Conservation (phyloP, 30 jellyfish, hydroid and myxozoan species). For the Chrysaora quinquecirrha region DNA sequence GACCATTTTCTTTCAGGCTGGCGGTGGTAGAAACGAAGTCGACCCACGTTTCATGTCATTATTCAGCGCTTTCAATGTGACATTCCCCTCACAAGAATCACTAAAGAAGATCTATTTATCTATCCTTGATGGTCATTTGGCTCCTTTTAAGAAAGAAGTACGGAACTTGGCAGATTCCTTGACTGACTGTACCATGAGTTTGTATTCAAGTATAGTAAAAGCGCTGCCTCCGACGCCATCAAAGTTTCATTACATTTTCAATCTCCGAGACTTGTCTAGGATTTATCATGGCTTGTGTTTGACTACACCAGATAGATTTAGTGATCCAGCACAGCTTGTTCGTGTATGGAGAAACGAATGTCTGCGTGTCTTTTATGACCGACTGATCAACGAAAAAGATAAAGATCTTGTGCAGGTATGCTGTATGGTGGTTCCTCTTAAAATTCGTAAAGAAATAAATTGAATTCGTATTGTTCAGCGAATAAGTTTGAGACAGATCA, state of each 20-base stretch:
- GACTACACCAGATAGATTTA: constrained; percentile 96
- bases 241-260: constrained; percentile 98
- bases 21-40: constrained; percentile 99
- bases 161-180: constrained; percentile 59
- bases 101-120: constrained; percentile 86
- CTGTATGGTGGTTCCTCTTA: no score
- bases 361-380: constrained; percentile 91
- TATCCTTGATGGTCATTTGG: constrained; percentile 86
- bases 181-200: constrained; percentile 88
- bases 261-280: constrained; percentile 95
- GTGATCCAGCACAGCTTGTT: constrained; percentile 61
- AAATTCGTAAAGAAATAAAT: no score
- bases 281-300: constrained; percentile 95
- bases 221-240: constrained; percentile 99
- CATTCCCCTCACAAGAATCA: constrained; percentile 94
- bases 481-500: no score
- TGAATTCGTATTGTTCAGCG: no score
- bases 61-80: constrained; percentile 92
- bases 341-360: constrained; percentile 99
- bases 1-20: constrained; percentile 92
- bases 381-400: constrained; percentile 82
- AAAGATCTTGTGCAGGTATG: constrained; percentile 92
- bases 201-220: constrained; percentile 81
- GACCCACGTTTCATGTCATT: constrained; percentile 94
- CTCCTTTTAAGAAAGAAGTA: constrained; percentile 85